A percentile compares a stretch with the other conserved stretches of the same genome.
phyloP scores from a whole-genome alignment of 2,113 vertebrate genomes.

The Corythaeola cristata region DNA sequence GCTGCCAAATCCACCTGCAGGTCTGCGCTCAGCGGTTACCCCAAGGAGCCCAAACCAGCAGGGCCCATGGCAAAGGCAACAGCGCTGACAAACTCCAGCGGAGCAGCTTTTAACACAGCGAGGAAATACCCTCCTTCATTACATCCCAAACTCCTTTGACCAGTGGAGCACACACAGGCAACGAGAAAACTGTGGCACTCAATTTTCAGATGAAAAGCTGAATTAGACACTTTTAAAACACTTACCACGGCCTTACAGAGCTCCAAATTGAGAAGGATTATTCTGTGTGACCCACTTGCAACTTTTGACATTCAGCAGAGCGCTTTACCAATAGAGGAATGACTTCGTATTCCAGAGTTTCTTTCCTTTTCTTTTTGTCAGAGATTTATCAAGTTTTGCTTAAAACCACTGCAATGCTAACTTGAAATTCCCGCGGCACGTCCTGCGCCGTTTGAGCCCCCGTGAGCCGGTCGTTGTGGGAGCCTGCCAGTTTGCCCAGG shows the following conservation, averaged over 20 bases:
- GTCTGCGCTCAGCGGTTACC: not conserved
- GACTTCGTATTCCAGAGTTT: not conserved
- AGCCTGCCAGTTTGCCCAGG: not conserved
- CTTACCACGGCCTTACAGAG: not conserved
- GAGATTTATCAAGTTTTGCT: not conserved
- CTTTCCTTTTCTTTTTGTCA: not conserved
- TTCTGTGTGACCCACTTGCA: not conserved
- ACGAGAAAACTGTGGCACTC: not conserved
- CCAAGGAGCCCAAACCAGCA: not conserved
- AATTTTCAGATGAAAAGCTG: not conserved
- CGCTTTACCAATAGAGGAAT: not conserved
- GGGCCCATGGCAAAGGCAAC: not conserved
- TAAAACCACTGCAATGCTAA: not conserved
- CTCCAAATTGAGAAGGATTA: not conserved
- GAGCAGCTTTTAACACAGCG: not conserved
- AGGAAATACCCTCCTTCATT: not conserved
- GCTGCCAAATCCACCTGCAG: not conserved
- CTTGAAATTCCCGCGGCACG: not conserved
- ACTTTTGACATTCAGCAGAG: not conserved
- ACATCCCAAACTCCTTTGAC: not conserved
- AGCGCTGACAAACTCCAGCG: no score
- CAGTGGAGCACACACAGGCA: not conserved
- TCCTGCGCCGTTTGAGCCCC: not conserved
- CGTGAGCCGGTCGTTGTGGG: accelerated
- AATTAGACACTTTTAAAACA: not conserved